A percentile compares a stretch with the other conserved stretches of the same genome.
These are phyloP conservation scores for Stichodactyla mertensii DNA, from an alignment of 64 coral and sea anemone genomes.

Conservation along the genomic window DNA sequence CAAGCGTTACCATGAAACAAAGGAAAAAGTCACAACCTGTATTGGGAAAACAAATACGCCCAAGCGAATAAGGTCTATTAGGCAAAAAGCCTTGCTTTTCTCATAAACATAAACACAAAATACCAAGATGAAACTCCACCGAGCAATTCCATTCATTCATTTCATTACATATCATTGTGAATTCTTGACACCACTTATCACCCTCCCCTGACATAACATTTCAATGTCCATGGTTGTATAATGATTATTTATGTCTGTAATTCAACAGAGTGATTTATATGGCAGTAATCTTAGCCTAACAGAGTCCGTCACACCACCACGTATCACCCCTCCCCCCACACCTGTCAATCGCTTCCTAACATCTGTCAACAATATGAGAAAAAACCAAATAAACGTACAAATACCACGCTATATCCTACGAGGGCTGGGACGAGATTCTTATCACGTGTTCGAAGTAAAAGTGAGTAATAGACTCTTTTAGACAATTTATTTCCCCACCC, in stretches of 20 bases:
- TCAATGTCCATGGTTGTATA: neutral
- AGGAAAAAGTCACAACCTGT: no score
- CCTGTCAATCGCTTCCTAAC: constrained; percentile 86
- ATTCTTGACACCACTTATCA: no score
- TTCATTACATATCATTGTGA: no score
- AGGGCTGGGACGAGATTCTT: constrained; percentile 93
- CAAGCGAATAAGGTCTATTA: no score
- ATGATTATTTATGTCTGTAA: neutral
- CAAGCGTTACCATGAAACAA: no score
- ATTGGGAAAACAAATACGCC: no score
- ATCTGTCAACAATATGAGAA: constrained; percentile 68
- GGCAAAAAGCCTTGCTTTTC: no score
- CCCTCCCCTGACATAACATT: no score
- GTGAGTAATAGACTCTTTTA: constrained; percentile 5
- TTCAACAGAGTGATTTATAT: constrained; percentile 52
- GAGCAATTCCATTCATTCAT: no score
- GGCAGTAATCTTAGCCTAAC: constrained; percentile 78
- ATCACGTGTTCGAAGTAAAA: constrained; percentile 97
- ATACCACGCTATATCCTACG: constrained; percentile 91
- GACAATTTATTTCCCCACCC: no score
- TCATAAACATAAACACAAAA: no score
- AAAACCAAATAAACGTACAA: constrained; percentile 81
- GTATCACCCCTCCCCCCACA: constrained; percentile 88
- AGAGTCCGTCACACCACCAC: constrained; percentile 70
- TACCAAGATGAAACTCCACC: no score